Conservation (phyloP, 2,113 vertebrate species). For the Setophaga kirtlandii region DNA sequence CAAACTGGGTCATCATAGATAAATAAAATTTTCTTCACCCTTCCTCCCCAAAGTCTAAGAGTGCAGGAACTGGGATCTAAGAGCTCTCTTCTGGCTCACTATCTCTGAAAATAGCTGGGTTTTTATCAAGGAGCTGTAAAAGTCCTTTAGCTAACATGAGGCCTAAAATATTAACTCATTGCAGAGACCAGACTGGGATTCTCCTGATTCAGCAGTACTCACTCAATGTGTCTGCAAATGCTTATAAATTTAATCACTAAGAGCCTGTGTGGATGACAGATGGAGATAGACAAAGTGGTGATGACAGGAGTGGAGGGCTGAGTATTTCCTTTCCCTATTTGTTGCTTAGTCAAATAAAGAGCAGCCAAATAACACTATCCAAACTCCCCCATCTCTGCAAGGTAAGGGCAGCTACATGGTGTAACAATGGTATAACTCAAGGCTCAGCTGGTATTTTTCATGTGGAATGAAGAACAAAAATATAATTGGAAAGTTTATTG, state of each 20-base stretch:
- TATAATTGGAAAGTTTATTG: neutral
- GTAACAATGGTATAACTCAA: neutral
- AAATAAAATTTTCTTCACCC: neutral
- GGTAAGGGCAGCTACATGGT: neutral
- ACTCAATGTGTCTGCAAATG: neutral
- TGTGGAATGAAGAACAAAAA: neutral
- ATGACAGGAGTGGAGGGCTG: neutral
- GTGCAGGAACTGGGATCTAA: neutral
- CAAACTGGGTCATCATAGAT: neutral
- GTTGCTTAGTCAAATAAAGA: neutral
- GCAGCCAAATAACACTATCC: neutral
- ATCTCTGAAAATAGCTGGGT: neutral
- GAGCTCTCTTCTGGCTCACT: neutral
- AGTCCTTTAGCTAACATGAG: neutral
- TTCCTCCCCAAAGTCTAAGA: neutral
- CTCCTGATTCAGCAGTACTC: slow-evolving; percentile 22
- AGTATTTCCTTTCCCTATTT: neutral
- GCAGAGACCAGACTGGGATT: neutral
- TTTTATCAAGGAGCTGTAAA: neutral
- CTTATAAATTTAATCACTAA: neutral
- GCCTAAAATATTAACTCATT: neutral
- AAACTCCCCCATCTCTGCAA: neutral
- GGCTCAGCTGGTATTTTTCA: neutral
- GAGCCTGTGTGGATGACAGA: neutral
- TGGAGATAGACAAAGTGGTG: neutral